phyloP scores from a whole-genome alignment of 2,888 invertebrate species.

The Ectemnius cavifrons region DNA sequence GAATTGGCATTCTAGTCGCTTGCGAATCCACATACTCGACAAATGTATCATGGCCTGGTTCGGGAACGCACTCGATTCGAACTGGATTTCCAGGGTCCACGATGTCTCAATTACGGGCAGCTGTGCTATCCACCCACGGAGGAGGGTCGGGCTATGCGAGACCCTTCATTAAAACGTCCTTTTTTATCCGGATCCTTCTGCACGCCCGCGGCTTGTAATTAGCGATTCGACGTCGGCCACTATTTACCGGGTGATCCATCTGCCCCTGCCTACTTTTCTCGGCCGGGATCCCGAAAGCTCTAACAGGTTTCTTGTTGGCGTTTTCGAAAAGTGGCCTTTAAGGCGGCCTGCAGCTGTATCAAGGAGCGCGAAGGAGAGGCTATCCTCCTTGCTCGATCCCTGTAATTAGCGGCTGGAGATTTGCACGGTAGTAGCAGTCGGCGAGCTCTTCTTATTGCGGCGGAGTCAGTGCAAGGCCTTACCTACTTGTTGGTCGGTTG shows the following conservation, averaged over 20 bases:
- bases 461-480: too few relatives aligned
- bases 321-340: too few relatives aligned
- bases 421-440: too few relatives aligned
- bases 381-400: too few relatives aligned
- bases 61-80: not conserved
- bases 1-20: too few relatives aligned
- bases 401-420: too few relatives aligned
- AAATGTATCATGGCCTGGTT: constrained; percentile 49
- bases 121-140: not conserved
- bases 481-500: too few relatives aligned
- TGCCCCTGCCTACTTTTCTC: not conserved
- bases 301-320: too few relatives aligned
- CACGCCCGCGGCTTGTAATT: constrained; percentile 19
- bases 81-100: not conserved
- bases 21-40: not conserved
- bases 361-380: too few relatives aligned
- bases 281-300: too few relatives aligned
- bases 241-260: constrained; percentile 10
- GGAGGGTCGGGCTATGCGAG: not conserved
- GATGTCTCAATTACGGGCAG: constrained; percentile 50
- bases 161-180: constrained; percentile 11
- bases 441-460: too few relatives aligned
- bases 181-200: not conserved
- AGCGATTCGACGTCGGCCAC: constrained; percentile 14
- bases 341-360: too few relatives aligned